Evolutionary conservation across 2,888 invertebrate species (phyloP).

Genomic region (Mimachlamys varia): DNA sequence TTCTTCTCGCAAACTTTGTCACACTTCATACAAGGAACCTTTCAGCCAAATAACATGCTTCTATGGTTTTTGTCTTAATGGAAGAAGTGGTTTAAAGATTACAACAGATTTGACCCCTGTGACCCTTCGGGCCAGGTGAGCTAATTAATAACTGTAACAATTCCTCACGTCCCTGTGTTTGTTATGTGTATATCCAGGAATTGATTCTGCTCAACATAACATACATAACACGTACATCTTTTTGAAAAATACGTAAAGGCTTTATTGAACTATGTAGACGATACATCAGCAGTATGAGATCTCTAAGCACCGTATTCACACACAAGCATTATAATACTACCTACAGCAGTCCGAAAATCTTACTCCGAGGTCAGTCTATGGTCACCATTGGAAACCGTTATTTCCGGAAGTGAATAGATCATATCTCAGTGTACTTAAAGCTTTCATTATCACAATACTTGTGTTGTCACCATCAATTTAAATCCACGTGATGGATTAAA

Average conservation of each 20-base stretch:
- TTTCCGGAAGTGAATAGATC: neutral
- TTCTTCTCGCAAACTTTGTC: no score
- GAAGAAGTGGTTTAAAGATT: no score
- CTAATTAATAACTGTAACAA: no score
- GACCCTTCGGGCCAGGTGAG: no score
- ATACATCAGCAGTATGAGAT: neutral
- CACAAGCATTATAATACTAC: constrained; percentile 6
- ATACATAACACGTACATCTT: neutral
- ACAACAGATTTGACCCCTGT: no score
- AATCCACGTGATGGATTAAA: neutral
- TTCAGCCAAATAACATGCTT: no score
- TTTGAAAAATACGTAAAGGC: neutral
- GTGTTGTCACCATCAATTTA: neutral
- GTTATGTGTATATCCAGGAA: no score
- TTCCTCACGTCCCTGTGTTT: no score
- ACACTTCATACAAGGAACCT: no score
- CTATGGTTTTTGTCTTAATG: no score
- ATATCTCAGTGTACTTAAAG: neutral
- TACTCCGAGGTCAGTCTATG: neutral
- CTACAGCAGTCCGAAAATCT: neutral
- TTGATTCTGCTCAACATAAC: no score
- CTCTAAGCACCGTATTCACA: constrained; percentile 3
- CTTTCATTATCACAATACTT: neutral
- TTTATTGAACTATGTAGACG: constrained; percentile 12
- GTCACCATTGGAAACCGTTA: neutral